A percentile compares a stretch with the other conserved stretches of the same genome.
These are phyloP conservation scores for Vultur gryphus DNA, from an alignment of 2,797 vertebrate species.

Conservation along the genomic window DNA sequence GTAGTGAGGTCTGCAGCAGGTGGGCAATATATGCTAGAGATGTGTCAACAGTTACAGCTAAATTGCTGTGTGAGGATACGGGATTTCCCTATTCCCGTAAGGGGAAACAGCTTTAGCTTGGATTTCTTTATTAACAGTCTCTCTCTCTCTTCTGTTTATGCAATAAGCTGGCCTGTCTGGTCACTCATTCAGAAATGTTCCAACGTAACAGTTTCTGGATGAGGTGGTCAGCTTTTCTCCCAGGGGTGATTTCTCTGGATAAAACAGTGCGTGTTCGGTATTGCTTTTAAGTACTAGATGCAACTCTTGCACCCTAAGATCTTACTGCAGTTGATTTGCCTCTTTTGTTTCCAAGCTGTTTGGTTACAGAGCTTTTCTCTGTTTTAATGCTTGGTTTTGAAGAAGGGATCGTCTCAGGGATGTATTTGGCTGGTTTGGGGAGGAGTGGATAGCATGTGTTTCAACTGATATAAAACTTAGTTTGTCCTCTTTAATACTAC, in stretches of 20 bases:
- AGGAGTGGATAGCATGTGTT: background rate
- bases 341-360: background rate
- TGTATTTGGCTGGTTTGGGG: background rate
- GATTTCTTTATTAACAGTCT: background rate
- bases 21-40: background rate
- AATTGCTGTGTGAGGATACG: background rate
- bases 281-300: background rate
- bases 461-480: background rate
- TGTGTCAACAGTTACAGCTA: background rate
- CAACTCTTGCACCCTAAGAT: background rate
- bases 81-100: background rate
- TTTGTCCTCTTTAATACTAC: background rate
- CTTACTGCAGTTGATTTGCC: background rate
- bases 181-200: background rate
- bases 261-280: rapidly evolving
- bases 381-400: background rate
- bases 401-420: background rate
- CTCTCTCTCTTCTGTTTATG: background rate
- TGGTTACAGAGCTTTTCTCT: background rate
- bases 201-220: background rate
- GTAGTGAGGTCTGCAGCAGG: background rate
- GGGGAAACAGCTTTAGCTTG: background rate
- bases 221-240: background rate
- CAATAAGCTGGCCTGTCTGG: background rate
- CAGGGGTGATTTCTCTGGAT: background rate